phyloP scores from a whole-genome alignment of 92 coral and sea anemone species.

The Heteractis magnifica region DNA sequence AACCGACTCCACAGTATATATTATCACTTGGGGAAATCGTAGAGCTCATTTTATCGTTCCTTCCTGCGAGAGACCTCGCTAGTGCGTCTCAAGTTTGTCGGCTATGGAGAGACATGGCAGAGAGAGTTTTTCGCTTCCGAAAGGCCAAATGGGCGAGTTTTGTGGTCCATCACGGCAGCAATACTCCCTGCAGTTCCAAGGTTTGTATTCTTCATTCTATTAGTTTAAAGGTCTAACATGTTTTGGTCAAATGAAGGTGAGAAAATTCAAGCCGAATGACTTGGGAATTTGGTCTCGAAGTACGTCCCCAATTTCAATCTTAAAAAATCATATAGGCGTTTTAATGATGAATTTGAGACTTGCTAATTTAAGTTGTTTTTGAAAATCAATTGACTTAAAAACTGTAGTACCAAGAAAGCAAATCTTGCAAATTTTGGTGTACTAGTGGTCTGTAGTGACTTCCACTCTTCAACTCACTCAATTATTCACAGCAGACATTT shows the following conservation, averaged over 20 bases:
- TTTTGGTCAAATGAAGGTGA: neutral
- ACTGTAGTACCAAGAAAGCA: neutral
- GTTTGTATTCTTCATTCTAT: slow-evolving; percentile 28
- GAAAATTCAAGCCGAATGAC: neutral
- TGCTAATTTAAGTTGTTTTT: neutral
- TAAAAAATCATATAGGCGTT: neutral
- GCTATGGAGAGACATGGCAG: slow-evolving; percentile 79
- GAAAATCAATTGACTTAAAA: neutral
- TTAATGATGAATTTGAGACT: neutral
- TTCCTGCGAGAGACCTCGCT: slow-evolving; percentile 78
- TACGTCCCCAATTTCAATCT: neutral
- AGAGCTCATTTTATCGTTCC: slow-evolving; percentile 72
- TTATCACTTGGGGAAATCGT: slow-evolving; percentile 77
- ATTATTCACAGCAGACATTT: too few species aligned
- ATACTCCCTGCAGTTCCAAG: slow-evolving; percentile 81
- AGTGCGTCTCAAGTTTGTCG: slow-evolving; percentile 77
- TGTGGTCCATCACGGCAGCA: slow-evolving; percentile 67
- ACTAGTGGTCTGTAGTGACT: too few species aligned
- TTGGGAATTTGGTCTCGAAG: neutral
- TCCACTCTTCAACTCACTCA: too few species aligned
- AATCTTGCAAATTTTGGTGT: too few species aligned
- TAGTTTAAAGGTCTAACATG: neutral
- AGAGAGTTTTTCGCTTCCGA: slow-evolving; percentile 71
- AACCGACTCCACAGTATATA: slow-evolving; percentile 50
- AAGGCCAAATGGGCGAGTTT: slow-evolving; percentile 73